A percentile compares a stretch with the other conserved stretches of the same genome.
Conservation (phyloP, 2,888 invertebrate genomes). For the Caenorhabditis plicata region DNA sequence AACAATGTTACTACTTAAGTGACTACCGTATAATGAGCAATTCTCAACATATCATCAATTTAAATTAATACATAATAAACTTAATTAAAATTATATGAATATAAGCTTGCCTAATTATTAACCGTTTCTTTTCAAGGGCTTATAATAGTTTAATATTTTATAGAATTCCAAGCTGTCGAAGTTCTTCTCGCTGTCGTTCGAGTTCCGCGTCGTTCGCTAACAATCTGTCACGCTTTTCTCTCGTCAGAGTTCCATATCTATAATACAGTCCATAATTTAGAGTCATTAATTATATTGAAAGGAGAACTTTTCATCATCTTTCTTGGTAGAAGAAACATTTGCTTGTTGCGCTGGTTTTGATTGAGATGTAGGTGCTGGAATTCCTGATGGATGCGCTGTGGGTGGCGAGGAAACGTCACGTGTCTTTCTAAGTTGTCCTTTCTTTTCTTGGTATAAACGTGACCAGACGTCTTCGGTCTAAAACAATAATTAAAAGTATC, state of each 20-base stretch:
- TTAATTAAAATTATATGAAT: no score
- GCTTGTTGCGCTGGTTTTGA: neutral
- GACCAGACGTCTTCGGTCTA: constrained; percentile 47
- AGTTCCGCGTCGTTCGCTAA: constrained; percentile 48
- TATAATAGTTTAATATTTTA: no score
- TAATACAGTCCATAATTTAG: neutral
- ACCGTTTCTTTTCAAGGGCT: no score
- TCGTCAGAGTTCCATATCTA: constrained; percentile 46
- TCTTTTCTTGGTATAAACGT: constrained; percentile 50
- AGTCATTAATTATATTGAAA: neutral
- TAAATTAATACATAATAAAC: no score
- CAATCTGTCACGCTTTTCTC: constrained; percentile 46
- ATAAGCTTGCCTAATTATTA: no score
- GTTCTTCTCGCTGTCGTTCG: constrained; percentile 46
- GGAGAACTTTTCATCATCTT: neutral
- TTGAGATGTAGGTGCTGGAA: constrained; percentile 14
- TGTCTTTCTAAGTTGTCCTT: constrained; percentile 42
- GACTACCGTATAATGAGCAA: no score
- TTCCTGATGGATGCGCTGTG: constrained; percentile 14
- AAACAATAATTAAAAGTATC: neutral
- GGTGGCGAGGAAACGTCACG: constrained; percentile 38
- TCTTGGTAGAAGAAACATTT: constrained; percentile 11
- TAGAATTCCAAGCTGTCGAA: constrained; percentile 45
- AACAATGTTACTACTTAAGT: no score
- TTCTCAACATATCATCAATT: no score